Conservation (phyloP, 2,888 invertebrate species). For the Diabrotica balteata region DNA sequence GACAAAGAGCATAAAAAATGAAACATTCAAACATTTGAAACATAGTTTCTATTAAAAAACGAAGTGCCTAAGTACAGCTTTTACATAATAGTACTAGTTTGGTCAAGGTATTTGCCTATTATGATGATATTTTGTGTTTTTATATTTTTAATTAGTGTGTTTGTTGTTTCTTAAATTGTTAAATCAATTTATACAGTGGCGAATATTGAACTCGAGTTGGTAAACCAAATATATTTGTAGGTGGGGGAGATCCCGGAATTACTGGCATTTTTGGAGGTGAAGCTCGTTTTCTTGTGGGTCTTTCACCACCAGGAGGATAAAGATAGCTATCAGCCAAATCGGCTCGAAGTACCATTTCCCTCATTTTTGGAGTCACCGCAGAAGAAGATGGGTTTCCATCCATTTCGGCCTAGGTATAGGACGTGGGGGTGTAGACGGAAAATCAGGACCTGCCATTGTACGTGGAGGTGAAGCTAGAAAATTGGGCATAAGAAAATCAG, state of each 20-base stretch:
- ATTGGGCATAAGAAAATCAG: neutral
- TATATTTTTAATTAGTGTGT: too few relatives aligned
- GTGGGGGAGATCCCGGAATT: conserved; percentile 1
- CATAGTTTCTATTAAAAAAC: too few relatives aligned
- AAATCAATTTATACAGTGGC: neutral
- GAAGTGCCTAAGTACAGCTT: too few relatives aligned
- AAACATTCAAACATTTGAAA: too few relatives aligned
- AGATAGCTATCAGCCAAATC: neutral
- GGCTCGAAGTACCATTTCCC: conserved; percentile 1
- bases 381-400: neutral
- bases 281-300: neutral
- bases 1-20: too few relatives aligned
- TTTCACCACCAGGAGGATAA: neutral
- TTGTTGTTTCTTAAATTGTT: too few relatives aligned
- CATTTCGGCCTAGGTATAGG: neutral
- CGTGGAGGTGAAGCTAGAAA: neutral
- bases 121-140: too few relatives aligned
- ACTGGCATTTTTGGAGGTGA: neutral
- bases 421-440: neutral
- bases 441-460: too few relatives aligned
- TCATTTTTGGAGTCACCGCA: conserved; percentile 8
- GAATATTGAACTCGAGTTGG: neutral
- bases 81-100: too few relatives aligned
- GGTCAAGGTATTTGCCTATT: too few relatives aligned
- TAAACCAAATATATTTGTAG: neutral